Base-by-base conservation (phyloP, 2,888 invertebrate species). In the Mechanitis messenoides region DNA sequence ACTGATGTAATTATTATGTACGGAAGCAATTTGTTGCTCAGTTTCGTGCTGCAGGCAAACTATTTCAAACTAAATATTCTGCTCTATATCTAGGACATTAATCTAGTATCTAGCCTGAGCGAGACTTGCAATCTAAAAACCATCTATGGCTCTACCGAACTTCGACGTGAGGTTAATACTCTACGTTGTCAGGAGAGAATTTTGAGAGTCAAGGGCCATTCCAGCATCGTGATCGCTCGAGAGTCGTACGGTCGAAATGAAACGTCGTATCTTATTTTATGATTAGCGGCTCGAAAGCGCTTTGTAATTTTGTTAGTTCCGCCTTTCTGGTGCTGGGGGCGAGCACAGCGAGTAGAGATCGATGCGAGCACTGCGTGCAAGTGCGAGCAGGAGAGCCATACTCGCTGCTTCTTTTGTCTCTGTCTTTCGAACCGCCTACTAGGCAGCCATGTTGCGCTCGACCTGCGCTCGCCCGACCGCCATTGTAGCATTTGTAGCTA, bases 241-340 rank as follows among this genome's bases (percentile, higher is more conserved):
- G 87, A 86, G 88, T 84, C 80, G 84, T 87, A 88, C 87, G 87
- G 85, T 87, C 87, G 87, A 88, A 89, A 90, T 90, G 90, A 89
- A 90, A 90, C 90, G 90, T 89, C 90, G 90, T 90, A 89, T 90
- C 90, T 90, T 90, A 90, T 90, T 89, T 89, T 89, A 89, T 90
- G 90, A 90, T 90, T 90, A 90, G 90, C 89, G 90, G 90, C 90
- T 87, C 87, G 89, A 89, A 88, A 89, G 89, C 89, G 88, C 90
- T 89, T 87, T 88, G 90, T 90, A 89, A 90, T 90, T 89, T 89
- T 89, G 90, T 90, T 90, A 89, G 90, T 90, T 90, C 90, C 90
- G 90, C 90, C 90, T 89, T 90, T 90, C 88, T 89, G 90, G 88
- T 88, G 89, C 90, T 88, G 87, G 89, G 87, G 89, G 88, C 89